Percentiles rank a stretch among this genome's conserved stretches.
Conservation (phyloP, 53 echinoderm and acorn worm species). For the Henricia sp. region DNA sequence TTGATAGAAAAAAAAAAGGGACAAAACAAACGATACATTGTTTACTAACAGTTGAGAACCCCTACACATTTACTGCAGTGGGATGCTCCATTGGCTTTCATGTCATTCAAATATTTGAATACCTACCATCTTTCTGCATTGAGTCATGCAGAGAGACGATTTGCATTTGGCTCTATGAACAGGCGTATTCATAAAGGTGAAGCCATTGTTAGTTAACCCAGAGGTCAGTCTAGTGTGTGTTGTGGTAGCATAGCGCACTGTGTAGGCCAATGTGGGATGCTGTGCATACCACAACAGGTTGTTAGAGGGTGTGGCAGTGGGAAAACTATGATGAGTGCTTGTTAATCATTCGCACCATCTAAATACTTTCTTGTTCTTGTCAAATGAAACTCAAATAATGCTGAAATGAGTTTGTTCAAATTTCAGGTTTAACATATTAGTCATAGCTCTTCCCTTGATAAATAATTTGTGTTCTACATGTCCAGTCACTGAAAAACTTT, state of each 20-base stretch:
- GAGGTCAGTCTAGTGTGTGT: neutral
- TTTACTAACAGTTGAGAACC: no score
- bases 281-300: neutral
- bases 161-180: conserved; percentile 45
- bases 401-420: neutral
- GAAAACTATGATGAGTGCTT: neutral
- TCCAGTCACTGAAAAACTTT: no score
- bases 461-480: no score
- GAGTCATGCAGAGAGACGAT: conserved; percentile 7
- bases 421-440: neutral
- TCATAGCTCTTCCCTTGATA: neutral
- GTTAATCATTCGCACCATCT: neutral
- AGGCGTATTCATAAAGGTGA: conserved; percentile 11
- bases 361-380: neutral
- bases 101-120: neutral
- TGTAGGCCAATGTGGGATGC: neutral
- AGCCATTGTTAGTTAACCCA: conserved; percentile 3
- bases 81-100: conserved; percentile 13
- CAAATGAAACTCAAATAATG: neutral
- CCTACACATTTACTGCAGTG: no score
- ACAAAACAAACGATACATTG: no score
- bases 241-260: neutral
- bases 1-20: no score
- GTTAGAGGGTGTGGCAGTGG: conserved; percentile 28
- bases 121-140: conserved; percentile 2